These are phyloP conservation scores for Chlorops oryzae DNA, from an alignment of 1,140 invertebrate species.

Conservation along the genomic window DNA sequence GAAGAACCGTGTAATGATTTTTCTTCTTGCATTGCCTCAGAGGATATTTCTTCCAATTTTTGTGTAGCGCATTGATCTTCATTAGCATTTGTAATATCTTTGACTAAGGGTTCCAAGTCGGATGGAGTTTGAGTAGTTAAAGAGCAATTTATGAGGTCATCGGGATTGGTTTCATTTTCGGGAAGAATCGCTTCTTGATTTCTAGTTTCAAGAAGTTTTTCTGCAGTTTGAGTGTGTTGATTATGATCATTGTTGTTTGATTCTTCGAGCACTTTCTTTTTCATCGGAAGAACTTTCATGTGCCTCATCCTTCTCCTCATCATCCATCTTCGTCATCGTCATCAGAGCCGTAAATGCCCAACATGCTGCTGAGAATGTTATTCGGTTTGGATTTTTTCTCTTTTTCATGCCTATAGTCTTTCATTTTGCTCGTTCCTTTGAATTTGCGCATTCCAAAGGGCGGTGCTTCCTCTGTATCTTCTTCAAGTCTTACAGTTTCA, in stretches of 20 bases:
- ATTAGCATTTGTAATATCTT: too few species aligned
- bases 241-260: background rate
- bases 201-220: background rate
- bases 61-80: too few species aligned
- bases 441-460: constrained; percentile 17
- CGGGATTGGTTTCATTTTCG: too few species aligned
- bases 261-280: background rate
- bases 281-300: too few species aligned
- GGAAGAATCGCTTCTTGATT: background rate
- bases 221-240: background rate
- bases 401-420: constrained; percentile 30
- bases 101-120: too few species aligned
- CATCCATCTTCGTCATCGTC: constrained; percentile 26
- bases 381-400: constrained; percentile 5
- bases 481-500: background rate
- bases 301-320: too few species aligned
- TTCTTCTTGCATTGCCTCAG: background rate
- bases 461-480: background rate
- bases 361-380: constrained; percentile 25
- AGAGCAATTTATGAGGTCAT: too few species aligned
- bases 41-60: too few species aligned
- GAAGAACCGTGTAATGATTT: constrained; percentile 17
- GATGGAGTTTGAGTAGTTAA: too few species aligned
- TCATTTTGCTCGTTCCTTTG: constrained; percentile 25
- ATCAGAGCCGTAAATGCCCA: constrained; percentile 40